Evolutionary conservation across 1,140 invertebrate genomes (phyloP).

Genomic region (Bombus terrestris): DNA sequence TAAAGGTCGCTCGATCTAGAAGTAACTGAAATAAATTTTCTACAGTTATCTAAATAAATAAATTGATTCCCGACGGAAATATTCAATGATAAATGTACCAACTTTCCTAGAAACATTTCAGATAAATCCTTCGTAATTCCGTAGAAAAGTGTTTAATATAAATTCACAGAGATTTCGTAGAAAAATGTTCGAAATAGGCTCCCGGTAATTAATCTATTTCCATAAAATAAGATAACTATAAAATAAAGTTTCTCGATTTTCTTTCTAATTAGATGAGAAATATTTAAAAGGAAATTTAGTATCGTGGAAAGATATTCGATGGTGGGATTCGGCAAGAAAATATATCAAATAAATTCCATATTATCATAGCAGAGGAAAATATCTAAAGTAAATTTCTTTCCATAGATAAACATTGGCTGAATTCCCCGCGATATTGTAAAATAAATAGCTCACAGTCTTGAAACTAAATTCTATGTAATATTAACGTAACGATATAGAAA

Average conservation of each 20-base stretch:
- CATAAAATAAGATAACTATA: too few species aligned
- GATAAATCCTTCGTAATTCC: background rate
- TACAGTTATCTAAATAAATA: background rate
- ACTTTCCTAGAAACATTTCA: background rate
- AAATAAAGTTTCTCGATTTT: background rate
- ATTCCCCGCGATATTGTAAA: background rate
- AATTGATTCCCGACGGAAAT: background rate
- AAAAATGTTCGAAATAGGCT: background rate
- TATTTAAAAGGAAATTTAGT: background rate
- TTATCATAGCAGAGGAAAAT: background rate
- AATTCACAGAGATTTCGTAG: background rate
- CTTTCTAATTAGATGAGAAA: background rate
- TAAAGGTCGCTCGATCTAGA: background rate
- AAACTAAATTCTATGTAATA: background rate
- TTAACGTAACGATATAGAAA: background rate
- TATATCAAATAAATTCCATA: background rate
- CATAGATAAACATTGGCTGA: background rate
- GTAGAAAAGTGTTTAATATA: background rate
- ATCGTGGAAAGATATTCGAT: background rate
- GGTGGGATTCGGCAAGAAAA: background rate
- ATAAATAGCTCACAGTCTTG: background rate
- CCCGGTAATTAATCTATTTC: too few species aligned
- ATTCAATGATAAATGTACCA: too few species aligned
- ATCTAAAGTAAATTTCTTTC: background rate
- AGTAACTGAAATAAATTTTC: background rate